Evolutionary conservation across 2,113 vertebrate genomes (phyloP), one percentile per base, ranked within the genome.

Genomic region (Archocentrus centrarchus): DNA sequence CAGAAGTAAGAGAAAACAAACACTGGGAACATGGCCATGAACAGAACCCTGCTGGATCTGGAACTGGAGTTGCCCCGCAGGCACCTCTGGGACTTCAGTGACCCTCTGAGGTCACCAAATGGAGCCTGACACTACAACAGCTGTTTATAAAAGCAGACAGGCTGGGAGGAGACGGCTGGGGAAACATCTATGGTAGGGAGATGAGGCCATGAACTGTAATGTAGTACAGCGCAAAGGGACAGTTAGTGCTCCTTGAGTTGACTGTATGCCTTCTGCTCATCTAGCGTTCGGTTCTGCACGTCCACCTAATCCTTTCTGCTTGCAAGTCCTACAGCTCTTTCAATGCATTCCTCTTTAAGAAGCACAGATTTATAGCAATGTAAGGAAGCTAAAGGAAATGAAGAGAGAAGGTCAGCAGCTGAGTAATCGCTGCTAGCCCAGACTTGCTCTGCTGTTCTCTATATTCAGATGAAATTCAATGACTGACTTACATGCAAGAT

Each of bases 101-200:
- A 92, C 91, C 93, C 79, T 88, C 22, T 11, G 73, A 78, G 93
- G 91, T 93, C 92, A 90, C 60, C 14, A 27, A 89, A 80, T 93
- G 92, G 90, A 95, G 93, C 91, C 93, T 82, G 75, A 84, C 81
- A 91, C 59, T 59, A 87, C 81, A 93, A 89, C 92, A 94, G 90
- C 93, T 93, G 94, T 93, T 94, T 93, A 94, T 87, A 91, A 91
- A 93, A 82, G 88, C 87, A 91, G 91, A 90, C 88, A 64, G 90
- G 84, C 87, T 84, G 85, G 90, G 68, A 82, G 82, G 85, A 82
- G 83, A 88, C 1, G 80, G 83, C 81, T 39, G 70, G 81, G 84
- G 87, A 90, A 81, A 84, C 44, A 86, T 82, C 83, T 59, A 82
- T 10, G 22, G 60, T 57, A 47, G 59, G 53, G 58, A 85, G 84